phyloP scores from a whole-genome alignment of 1,140 invertebrate genomes.

The Pararge aegeria region DNA sequence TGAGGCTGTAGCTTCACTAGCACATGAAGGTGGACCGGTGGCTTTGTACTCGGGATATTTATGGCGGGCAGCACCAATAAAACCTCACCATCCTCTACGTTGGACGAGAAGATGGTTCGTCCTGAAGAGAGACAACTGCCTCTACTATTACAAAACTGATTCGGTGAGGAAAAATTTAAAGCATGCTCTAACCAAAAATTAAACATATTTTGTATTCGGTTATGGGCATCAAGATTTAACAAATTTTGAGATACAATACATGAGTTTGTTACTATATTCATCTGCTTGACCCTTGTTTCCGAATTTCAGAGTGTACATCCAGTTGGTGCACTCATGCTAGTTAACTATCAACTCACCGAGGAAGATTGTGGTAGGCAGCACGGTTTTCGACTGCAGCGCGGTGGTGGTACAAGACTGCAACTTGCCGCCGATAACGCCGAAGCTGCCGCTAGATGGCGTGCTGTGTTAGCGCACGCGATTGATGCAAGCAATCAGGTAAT shows the following conservation, averaged over 20 bases:
- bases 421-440: conserved; percentile 91
- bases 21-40: conserved; percentile 81
- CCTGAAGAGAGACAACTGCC: conserved; percentile 93
- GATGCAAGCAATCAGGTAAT: conserved; percentile 82
- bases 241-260: too few relatives aligned
- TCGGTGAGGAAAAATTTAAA: conserved; percentile 79
- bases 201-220: too few relatives aligned
- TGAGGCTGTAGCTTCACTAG: conserved; percentile 85
- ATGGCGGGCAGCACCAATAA: conserved; percentile 83
- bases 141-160: conserved; percentile 97
- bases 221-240: too few relatives aligned
- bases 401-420: conserved; percentile 87
- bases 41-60: conserved; percentile 89
- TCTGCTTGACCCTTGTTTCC: not conserved
- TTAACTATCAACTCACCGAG: conserved; percentile 90
- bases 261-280: too few relatives aligned
- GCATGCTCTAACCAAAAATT: too few relatives aligned
- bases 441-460: conserved; percentile 86
- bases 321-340: conserved; percentile 92
- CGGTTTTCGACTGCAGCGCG: conserved; percentile 84
- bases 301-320: conserved; percentile 89
- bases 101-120: conserved; percentile 96
- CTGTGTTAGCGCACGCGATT: conserved; percentile 86
- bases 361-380: conserved; percentile 68
- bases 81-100: conserved; percentile 80